A percentile compares a stretch with the other conserved stretches of the same genome.
Conservation (phyloP, 2,888 invertebrate genomes). For the Isoperla grammatica region DNA sequence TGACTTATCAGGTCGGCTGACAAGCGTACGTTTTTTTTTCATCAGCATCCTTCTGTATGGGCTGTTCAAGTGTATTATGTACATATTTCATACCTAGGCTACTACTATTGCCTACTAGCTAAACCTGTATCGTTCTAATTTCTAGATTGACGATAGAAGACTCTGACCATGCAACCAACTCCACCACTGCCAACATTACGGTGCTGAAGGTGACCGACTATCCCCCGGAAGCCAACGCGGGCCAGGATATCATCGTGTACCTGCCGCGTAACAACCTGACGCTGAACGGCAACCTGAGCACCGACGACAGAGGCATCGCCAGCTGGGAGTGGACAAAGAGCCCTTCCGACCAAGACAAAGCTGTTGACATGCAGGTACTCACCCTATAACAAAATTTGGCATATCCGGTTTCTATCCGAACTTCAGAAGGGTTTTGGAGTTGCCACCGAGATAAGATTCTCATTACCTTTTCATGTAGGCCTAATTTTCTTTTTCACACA, state of each 20-base stretch:
- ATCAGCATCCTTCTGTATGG: too few species aligned
- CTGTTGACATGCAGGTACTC: slow-evolving; percentile 78
- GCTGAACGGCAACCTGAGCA: slow-evolving; percentile 83
- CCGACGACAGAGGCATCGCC: slow-evolving; percentile 88
- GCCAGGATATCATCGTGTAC: slow-evolving; percentile 83
- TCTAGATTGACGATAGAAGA: slow-evolving; percentile 79
- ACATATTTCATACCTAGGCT: too few species aligned
- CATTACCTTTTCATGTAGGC: too few species aligned
- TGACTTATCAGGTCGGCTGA: too few species aligned
- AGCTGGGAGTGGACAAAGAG: slow-evolving; percentile 97
- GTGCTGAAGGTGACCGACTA: slow-evolving; percentile 90
- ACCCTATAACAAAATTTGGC: too few species aligned
- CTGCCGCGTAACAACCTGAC: slow-evolving; percentile 82
- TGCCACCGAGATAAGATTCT: too few species aligned
- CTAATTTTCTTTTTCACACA: too few species aligned
- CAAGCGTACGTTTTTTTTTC: too few species aligned
- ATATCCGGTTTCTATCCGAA: too few species aligned
- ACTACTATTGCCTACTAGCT: too few species aligned
- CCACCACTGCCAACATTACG: slow-evolving; percentile 80
- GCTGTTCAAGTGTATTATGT: too few species aligned
- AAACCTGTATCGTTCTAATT: slow-evolving; percentile 14
- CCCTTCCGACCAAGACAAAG: slow-evolving; percentile 78
- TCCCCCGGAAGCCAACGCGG: slow-evolving; percentile 92
- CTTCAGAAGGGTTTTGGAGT: too few species aligned
- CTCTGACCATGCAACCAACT: slow-evolving; percentile 80